Evolutionary conservation across 2,797 vertebrate genomes (phyloP), one percentile per base, ranked within the genome.

Genomic region (Protonibea diacanthus): DNA sequence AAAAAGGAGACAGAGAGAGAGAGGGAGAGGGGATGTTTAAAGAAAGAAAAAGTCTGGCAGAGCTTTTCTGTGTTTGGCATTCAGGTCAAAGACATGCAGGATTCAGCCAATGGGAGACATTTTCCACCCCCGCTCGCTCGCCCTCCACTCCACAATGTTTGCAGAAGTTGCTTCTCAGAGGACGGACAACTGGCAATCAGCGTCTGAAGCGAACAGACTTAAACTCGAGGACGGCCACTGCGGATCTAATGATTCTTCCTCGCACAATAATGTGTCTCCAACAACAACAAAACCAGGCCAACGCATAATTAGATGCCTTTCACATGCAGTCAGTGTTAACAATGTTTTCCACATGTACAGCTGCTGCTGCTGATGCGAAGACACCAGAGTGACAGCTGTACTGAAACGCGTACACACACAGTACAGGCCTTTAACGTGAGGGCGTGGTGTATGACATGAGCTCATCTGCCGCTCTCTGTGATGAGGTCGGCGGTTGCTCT

Each of bases 61-160:
- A 81, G 85, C 89, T 80, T 84, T 38, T 93, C 87, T 72, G 49
- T 88, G 85, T 92, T 92, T 88, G 84, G 69, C 89, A 91, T 91
- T 92, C 86, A 89, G 92, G 91, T 94, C 91, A 91, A 91, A 89
- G 80, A 90, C 77, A 65, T 77, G 11, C 69, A 62, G 78, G 71
- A 81, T 74, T 83, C 78, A 86, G 57, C 86, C 90, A 90, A 90
- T 89, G 23, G 69, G 79, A 81, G 83, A 44, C 33, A 63, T 60
- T 29, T 44, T 44, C 42, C 42, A 71, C 83, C 70, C 29, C 72
- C 27, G 10, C 15, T 14, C 79, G n/a, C 12, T 44, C 68, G 58
- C 79, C 56, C 78, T 68, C 62, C 71, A 58, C 86, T 81, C 80
- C 52, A 63, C 65, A 44, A 69, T 57, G 67, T 86, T 88, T 82